A percentile compares a stretch with the other conserved stretches of the same genome.
Evolutionary conservation across 2,113 vertebrate genomes (phyloP).

Genomic region (Apodemus speciosus): DNA sequence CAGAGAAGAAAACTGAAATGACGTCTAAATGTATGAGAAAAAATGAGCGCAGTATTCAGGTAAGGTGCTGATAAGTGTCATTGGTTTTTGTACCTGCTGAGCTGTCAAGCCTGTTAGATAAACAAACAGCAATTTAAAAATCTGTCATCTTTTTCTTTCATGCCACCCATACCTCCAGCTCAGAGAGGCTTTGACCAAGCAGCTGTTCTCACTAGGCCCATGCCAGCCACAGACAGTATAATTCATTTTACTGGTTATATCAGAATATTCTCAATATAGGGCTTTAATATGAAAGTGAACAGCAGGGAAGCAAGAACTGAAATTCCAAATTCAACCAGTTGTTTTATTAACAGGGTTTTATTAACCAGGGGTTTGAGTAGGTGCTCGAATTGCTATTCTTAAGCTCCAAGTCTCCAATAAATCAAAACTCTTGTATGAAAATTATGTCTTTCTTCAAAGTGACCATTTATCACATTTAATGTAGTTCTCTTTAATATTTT

Average conservation of each 20-base stretch:
- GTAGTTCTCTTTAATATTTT: background rate
- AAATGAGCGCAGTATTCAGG: background rate
- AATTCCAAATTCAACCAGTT: background rate
- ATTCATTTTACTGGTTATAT: background rate
- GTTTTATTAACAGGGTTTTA: too few relatives aligned
- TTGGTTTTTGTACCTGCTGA: background rate
- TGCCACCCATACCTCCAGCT: background rate
- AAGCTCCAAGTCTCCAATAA: background rate
- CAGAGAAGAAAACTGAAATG: constrained; percentile 6
- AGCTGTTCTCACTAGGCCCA: background rate
- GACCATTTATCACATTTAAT: background rate
- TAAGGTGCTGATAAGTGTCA: background rate
- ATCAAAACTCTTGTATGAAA: background rate
- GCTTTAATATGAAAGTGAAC: background rate
- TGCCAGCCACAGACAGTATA: background rate
- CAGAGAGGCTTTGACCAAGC: background rate
- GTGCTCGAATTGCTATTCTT: background rate
- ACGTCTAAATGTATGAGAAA: background rate
- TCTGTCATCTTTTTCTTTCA: background rate
- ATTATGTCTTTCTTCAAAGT: background rate
- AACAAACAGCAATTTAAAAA: constrained; percentile 17
- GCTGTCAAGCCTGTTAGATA: background rate
- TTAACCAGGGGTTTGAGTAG: background rate
- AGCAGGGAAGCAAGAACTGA: background rate
- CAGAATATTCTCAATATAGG: background rate